Evolutionary conservation across 2,113 vertebrate species (phyloP).

Genomic region (Archilochus colubris): DNA sequence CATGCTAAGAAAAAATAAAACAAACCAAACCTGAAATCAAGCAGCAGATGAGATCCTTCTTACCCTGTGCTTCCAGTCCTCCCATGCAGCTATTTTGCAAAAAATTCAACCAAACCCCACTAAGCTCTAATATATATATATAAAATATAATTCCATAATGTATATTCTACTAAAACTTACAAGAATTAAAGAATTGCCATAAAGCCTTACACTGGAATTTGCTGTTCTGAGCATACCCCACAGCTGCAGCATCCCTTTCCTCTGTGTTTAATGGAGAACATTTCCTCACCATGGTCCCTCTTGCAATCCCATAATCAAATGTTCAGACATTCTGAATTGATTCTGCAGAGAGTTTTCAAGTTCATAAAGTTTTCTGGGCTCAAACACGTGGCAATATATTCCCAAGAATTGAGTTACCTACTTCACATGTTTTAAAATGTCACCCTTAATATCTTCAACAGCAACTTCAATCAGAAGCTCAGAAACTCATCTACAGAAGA

Average conservation of each 20-base stretch:
- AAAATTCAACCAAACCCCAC: background rate
- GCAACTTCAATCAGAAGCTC: constrained; percentile 21
- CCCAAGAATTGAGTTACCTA: background rate
- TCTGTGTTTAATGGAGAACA: fast-evolving
- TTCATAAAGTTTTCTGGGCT: background rate
- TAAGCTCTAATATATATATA: background rate
- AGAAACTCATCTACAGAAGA: background rate
- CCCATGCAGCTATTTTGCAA: background rate
- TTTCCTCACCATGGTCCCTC: background rate
- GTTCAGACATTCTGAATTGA: fast-evolving
- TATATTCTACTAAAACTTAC: background rate
- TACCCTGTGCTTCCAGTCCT: background rate
- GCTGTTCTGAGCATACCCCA: fast-evolving
- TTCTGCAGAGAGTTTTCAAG: background rate
- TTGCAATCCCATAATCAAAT: background rate
- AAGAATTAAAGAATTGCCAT: background rate
- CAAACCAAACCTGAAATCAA: background rate
- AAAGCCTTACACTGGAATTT: background rate
- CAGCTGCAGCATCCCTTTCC: background rate
- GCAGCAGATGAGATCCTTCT: background rate
- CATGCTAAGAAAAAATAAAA: background rate
- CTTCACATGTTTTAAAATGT: background rate
- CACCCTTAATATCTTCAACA: background rate
- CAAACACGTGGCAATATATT: background rate
- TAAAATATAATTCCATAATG: background rate